These are phyloP conservation scores for Cryptotis parvus DNA, from an alignment of 2,113 vertebrate genomes.

Conservation along the genomic window DNA sequence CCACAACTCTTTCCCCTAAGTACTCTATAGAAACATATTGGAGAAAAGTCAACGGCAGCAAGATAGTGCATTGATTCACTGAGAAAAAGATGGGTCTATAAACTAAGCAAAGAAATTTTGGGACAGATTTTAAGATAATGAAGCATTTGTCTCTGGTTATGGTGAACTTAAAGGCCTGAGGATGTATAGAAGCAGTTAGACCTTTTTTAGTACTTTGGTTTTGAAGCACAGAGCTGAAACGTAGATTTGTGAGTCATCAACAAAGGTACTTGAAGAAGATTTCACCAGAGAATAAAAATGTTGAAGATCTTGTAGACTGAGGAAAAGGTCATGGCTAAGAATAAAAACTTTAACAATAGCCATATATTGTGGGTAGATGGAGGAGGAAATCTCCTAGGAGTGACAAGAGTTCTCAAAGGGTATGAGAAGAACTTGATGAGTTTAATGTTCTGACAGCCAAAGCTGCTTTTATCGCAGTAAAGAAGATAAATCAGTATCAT, in stretches of 20 bases:
- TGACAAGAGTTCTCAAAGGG: background rate
- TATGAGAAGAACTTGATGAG: conserved; percentile 19
- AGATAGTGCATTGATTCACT: background rate
- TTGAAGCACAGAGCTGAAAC: conserved; percentile 47
- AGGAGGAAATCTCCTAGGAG: background rate
- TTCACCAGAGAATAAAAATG: conserved; percentile 51
- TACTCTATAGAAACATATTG: background rate
- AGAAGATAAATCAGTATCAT: background rate
- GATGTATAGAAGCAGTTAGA: conserved; percentile 41
- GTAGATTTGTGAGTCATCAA: conserved; percentile 38
- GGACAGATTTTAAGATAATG: background rate
- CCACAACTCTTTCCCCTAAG: background rate
- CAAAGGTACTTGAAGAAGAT: conserved; percentile 35
- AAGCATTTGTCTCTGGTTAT: conserved; percentile 39
- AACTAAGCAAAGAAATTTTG: conserved; percentile 6
- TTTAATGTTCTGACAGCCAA: background rate
- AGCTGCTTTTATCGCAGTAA: background rate
- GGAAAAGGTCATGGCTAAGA: background rate
- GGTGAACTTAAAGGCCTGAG: conserved; percentile 36
- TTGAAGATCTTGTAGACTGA: conserved; percentile 35
- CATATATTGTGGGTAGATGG: background rate
- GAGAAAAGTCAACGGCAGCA: conserved; percentile 34
- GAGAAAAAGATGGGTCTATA: background rate
- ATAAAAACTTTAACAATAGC: background rate
- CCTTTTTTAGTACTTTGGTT: conserved; percentile 39